These are phyloP conservation scores for Herpailurus yagouaroundi DNA, from an alignment of 2,113 vertebrate species.

Conservation along the genomic window DNA sequence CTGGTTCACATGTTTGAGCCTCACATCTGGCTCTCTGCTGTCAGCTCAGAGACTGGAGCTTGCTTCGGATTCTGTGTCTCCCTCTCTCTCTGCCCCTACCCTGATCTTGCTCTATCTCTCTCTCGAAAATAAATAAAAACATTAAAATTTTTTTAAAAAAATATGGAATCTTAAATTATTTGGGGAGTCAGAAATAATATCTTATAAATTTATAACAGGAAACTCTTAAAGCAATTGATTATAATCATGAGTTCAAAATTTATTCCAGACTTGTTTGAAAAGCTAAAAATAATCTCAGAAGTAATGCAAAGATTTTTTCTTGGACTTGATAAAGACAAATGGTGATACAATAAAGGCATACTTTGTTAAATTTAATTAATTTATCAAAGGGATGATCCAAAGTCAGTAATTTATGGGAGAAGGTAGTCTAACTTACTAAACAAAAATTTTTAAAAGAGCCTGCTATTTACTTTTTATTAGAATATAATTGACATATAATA, in stretches of 20 bases:
- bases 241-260: background rate
- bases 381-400: background rate
- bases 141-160: background rate
- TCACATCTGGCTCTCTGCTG: too few species aligned
- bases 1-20: too few species aligned
- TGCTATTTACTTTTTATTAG: background rate
- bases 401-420: background rate
- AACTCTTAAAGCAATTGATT: background rate
- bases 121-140: too few species aligned
- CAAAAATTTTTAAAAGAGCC: background rate
- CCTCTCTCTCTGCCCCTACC: too few species aligned
- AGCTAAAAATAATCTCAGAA: background rate
- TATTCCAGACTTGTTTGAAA: slow-evolving; percentile 8
- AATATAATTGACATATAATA: background rate
- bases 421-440: background rate
- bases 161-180: background rate
- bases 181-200: background rate
- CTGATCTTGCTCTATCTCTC: too few species aligned
- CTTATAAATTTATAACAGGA: background rate
- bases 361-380: background rate
- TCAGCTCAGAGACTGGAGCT: too few species aligned
- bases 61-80: too few species aligned
- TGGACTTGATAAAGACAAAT: background rate
- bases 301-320: background rate
- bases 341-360: background rate